Base-by-base conservation (phyloP, 2,113 vertebrate species). In the Urocynchramus pylzowi region DNA sequence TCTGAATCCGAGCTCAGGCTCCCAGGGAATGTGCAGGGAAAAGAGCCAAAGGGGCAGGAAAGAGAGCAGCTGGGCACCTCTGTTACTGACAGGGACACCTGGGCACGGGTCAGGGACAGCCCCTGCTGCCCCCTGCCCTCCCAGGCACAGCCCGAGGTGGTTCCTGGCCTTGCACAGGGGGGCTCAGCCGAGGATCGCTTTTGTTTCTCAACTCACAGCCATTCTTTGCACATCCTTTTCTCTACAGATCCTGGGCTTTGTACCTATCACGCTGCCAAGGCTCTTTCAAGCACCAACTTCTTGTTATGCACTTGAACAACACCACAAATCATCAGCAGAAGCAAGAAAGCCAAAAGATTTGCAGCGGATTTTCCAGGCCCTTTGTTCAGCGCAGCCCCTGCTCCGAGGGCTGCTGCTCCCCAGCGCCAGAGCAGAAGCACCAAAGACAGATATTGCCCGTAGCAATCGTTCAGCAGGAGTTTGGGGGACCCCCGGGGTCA, bases 11-110 rank as follows among this genome's bases (percentile, higher is more conserved):
- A 57, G 76, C 64, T 65, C 41, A 4, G 35, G 15, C 7, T 45
- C 28, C 20, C 1, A 4, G 19, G 7, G 61, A 22, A 5, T 22
- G 16, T 7, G 16, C 61, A 49, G 70, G 70, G n/a, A 17, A 10
- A 44, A 39, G 41, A 85, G 44, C 21, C 61, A 23, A 61, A 89
- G 64, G 1, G 5, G 56, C 5, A 41, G 49, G 22, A 35, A 22
- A 50, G 19, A 33, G 42, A 19, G 80, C 0, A 24, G 64, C 31
- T 3, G 4, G 53, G n/a, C 44, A n/a, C 23, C 56, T 49, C 31
- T 2, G 1, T 4, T 4, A 7, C 3, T 0, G 45, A 3, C 63
- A 39, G 26, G 1, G 27, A 53, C 13, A 14, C 8, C 1, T 0
- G 1, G 61, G 17, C 35, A 8, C 0, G 3, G 75, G 59, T 56